Conservation (phyloP, 2,113 vertebrate species). For the Nothocercus nigrocapillus region DNA sequence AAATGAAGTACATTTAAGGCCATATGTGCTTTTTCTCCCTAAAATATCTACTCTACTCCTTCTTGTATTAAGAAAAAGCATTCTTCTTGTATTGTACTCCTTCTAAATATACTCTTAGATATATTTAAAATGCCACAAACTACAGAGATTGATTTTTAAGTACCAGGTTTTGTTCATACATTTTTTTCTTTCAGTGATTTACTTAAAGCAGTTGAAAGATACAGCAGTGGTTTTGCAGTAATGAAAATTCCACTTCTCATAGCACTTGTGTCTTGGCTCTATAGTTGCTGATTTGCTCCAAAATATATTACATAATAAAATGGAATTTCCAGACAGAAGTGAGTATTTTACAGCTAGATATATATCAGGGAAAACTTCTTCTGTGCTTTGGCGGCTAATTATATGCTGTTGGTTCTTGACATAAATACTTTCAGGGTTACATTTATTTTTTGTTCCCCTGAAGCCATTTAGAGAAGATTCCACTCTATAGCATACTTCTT, state of each 20-base stretch:
- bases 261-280: conserved; percentile 59
- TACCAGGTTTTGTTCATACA: not conserved
- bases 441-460: conserved; percentile 37
- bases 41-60: not conserved
- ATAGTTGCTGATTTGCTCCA: conserved; percentile 19
- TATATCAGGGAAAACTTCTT: conserved; percentile 50
- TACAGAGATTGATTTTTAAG: conserved; percentile 6
- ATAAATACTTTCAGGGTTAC: conserved; percentile 49
- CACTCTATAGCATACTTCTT: not conserved
- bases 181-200: conserved; percentile 52
- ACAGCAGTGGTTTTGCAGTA: conserved; percentile 58
- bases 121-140: not conserved
- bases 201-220: conserved; percentile 54
- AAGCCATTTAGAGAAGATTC: conserved; percentile 44
- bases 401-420: conserved; percentile 48
- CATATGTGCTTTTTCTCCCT: not conserved
- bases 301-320: conserved; percentile 73
- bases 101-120: not conserved
- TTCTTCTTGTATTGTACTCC: no score
- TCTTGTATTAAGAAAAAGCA: not conserved
- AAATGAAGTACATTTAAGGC: not conserved
- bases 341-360: conserved; percentile 42
- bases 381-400: conserved; percentile 50
- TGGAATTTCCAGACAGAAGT: conserved; percentile 73
- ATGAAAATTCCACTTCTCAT: conserved; percentile 74